phyloP scores from a whole-genome alignment of 30 jellyfish, hydroid and myxozoan species.

The Aurelia aurita region DNA sequence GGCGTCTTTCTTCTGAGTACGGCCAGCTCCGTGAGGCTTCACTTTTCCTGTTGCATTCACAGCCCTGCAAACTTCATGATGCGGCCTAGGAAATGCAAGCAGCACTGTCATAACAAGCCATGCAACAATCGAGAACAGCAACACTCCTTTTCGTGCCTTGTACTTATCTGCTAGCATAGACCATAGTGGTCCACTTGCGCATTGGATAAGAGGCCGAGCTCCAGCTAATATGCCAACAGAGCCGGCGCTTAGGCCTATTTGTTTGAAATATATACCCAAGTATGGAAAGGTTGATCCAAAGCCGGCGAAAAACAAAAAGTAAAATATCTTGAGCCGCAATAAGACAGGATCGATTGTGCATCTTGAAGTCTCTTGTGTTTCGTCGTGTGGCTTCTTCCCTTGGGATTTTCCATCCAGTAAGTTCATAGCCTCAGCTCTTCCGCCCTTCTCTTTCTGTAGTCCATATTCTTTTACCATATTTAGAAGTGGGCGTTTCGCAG shows the following conservation, averaged over 20 bases:
- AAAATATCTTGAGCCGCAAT: slow-evolving; percentile 77
- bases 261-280: slow-evolving; percentile 94
- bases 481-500: too few relatives aligned
- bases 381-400: slow-evolving; percentile 4
- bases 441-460: too few relatives aligned
- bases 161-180: slow-evolving; percentile 93
- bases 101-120: slow-evolving; percentile 98
- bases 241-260: slow-evolving; percentile 95
- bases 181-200: slow-evolving; percentile 99
- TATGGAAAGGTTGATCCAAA: slow-evolving; percentile 99
- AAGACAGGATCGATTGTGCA: slow-evolving; percentile 84
- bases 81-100: slow-evolving; percentile 97
- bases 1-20: slow-evolving; percentile 38
- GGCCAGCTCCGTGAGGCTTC: neutral
- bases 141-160: slow-evolving; percentile 81
- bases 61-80: slow-evolving; percentile 74
- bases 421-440: too few relatives aligned
- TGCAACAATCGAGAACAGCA: slow-evolving; percentile 90
- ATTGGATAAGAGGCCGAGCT: slow-evolving; percentile 96
- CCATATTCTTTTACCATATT: too few relatives aligned
- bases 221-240: slow-evolving; percentile 98
- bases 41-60: slow-evolving; percentile 48
- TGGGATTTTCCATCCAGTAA: neutral
- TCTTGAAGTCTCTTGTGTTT: slow-evolving; percentile 7
- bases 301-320: slow-evolving; percentile 93